These are phyloP conservation scores for Phengaris alcon DNA, from an alignment of 2,888 invertebrate genomes.

Conservation along the genomic window DNA sequence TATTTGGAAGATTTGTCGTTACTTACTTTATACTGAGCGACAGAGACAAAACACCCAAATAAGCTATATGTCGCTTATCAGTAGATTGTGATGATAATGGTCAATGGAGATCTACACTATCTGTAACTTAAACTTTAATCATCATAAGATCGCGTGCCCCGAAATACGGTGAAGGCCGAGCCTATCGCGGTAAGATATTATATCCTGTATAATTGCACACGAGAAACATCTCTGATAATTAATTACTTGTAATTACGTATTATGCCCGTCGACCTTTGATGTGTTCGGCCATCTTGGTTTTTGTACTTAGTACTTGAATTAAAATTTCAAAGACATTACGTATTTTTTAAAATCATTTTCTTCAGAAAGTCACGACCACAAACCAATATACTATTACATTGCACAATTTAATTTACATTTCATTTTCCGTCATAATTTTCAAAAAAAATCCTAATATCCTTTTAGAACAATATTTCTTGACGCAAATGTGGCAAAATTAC, in stretches of 20 bases:
- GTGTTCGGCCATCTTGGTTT: slow-evolving; percentile 18
- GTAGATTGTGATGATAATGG: not conserved
- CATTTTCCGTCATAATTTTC: too few relatives aligned
- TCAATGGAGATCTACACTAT: not conserved
- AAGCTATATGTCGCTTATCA: too few relatives aligned
- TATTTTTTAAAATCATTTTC: too few relatives aligned
- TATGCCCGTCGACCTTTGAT: slow-evolving; percentile 17
- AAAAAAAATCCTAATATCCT: too few relatives aligned
- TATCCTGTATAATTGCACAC: slow-evolving; percentile 40
- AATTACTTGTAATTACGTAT: slow-evolving; percentile 23
- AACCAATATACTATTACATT: too few relatives aligned
- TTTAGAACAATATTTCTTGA: too few relatives aligned
- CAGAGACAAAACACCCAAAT: too few relatives aligned
- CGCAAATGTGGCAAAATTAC: too few relatives aligned
- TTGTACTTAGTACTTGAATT: slow-evolving; percentile 15
- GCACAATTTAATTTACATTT: too few relatives aligned
- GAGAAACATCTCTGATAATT: slow-evolving; percentile 36
- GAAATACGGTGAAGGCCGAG: slow-evolving; percentile 41
- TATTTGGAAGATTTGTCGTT: too few relatives aligned
- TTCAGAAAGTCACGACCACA: too few relatives aligned
- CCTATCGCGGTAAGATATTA: slow-evolving; percentile 32
- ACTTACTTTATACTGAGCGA: too few relatives aligned
- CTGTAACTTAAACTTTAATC: not conserved
- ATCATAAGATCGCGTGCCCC: slow-evolving; percentile 37
- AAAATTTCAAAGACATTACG: not conserved